These are phyloP conservation scores for Drosophila lacertosa DNA, from an alignment of 1,140 invertebrate species.

Conservation along the genomic window DNA sequence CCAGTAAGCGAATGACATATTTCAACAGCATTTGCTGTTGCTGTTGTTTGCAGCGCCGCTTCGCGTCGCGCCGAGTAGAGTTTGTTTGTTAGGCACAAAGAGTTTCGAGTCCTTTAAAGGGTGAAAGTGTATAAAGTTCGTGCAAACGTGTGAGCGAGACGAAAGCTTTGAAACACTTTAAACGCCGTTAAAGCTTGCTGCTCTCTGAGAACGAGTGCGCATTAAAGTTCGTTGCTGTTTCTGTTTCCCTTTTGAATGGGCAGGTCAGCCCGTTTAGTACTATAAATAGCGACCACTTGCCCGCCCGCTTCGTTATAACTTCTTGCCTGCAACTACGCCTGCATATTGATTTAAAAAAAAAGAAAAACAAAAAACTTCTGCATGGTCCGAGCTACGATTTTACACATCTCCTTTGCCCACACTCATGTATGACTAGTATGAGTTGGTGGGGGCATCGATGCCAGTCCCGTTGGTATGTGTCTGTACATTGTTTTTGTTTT, in stretches of 20 bases:
- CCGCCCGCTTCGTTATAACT: constrained; percentile 21
- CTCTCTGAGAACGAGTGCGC: constrained; percentile 37
- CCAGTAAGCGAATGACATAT: constrained; percentile 66
- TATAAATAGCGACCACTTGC: constrained; percentile 52
- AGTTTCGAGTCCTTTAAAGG: constrained; percentile 67
- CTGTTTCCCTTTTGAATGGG: constrained; percentile 28
- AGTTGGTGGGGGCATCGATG: constrained; percentile 1
- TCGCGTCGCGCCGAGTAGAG: not conserved
- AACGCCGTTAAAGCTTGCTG: constrained; percentile 43
- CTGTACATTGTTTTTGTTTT: constrained; percentile 54
- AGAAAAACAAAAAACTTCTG: constrained; percentile 31
- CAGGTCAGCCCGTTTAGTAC: constrained; percentile 26
- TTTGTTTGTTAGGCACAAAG: constrained; percentile 31
- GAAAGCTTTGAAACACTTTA: constrained; percentile 49
- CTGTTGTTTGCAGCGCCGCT: constrained; percentile 3
- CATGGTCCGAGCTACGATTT: constrained; percentile 21
- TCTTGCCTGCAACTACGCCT: constrained; percentile 22
- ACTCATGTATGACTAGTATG: not conserved
- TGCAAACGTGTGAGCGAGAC: constrained; percentile 22
- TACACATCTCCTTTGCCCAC: not conserved
- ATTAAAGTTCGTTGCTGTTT: constrained; percentile 47
- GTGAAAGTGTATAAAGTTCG: constrained; percentile 65
- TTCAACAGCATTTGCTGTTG: constrained; percentile 51
- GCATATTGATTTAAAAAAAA: constrained; percentile 66
- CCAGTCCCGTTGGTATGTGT: constrained; percentile 39